Base-by-base conservation (phyloP, 2,888 invertebrate genomes). In the Chrysomela aeneicollis region DNA sequence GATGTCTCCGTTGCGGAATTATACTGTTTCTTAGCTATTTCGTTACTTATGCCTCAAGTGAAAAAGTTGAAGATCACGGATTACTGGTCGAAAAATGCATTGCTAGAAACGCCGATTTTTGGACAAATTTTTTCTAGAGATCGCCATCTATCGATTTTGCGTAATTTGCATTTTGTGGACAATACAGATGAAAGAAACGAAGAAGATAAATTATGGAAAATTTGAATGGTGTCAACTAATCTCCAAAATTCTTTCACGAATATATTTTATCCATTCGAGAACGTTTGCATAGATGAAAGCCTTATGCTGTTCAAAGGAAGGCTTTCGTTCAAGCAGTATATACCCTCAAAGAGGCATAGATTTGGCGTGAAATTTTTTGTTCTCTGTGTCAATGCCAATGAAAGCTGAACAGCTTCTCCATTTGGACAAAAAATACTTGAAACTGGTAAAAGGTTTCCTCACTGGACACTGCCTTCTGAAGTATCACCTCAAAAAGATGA, bases 271-370 rank as follows among this genome's bases (percentile, higher is more conserved):
- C 68, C 60, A 19, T 67, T 65, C 59, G 59, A 63, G 54, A 67
- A 67, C 32, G 10, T 70, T 9, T 66, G 63, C 21, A 64, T 67
- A 17, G 65, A 69, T 47, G 67, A 65, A 51, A 67, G 65, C 51
- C 61, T 65, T 21, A 52, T 67, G 50, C 42, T 68, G 19, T 70
- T 61, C 63, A 62, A 66, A 64, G 68, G 66, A 1, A 62, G 67
- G 35, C 61, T 69, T 17, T 64, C 51, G 15, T 69, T 69, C 63
- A 62, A 66, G 35, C 65, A 67, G 61, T 65, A 55, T 55, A 69
- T 65, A 42, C 57, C 67, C 15, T 62, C 61, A 12, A 68, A 68
- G 35, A n/a, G 66, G 19, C 55, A 59, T 30, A 50, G n/a, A 49
- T 59, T 49, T 15, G 35, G 59, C 10, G 30, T 61, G 1, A 37